A percentile compares a stretch with the other conserved stretches of the same genome.
Conservation (phyloP, 2,888 invertebrate species). For the Nebria salina region DNA sequence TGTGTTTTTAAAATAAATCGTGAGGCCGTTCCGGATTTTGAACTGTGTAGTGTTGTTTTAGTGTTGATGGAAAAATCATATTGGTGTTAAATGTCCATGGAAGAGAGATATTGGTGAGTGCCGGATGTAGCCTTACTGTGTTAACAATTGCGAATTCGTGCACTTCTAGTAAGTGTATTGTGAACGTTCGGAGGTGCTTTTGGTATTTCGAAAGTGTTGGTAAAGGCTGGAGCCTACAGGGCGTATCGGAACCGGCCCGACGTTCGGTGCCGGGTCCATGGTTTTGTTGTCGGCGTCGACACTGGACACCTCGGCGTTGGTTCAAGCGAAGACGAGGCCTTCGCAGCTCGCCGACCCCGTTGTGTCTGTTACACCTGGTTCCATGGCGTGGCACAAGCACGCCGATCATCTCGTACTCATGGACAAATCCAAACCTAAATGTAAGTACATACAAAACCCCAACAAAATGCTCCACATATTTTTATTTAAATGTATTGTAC, state of each 20-base stretch:
- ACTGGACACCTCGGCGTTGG: conserved; percentile 64
- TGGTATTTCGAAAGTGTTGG: conserved; percentile 57
- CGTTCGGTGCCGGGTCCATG: conserved; percentile 57
- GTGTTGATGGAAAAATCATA: not conserved
- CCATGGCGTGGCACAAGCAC: conserved; percentile 81
- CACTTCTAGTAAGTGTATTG: conserved; percentile 44
- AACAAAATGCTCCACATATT: not conserved
- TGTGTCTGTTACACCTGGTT: conserved; percentile 56
- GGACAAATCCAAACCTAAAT: conserved; percentile 77
- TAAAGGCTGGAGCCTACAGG: conserved; percentile 72
- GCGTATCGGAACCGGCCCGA: conserved; percentile 60
- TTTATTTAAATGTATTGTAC: not conserved
- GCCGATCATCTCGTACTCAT: conserved; percentile 75
- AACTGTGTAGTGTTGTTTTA: not conserved
- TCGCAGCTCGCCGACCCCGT: conserved; percentile 69
- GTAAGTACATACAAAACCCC: conserved; percentile 63
- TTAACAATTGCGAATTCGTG: not conserved
- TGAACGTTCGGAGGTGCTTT: conserved; percentile 49
- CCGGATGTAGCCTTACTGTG: conserved; percentile 5
- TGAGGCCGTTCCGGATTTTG: too few relatives aligned
- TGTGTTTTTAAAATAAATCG: too few relatives aligned
- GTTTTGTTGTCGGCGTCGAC: conserved; percentile 55
- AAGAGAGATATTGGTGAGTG: conserved; percentile 32
- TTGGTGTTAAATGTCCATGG: conserved; percentile 13
- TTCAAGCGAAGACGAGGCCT: conserved; percentile 56